Evolutionary conservation across 2,888 invertebrate genomes (phyloP), one percentile per base, ranked within the genome.

Genomic region (Stenodema calcarata): DNA sequence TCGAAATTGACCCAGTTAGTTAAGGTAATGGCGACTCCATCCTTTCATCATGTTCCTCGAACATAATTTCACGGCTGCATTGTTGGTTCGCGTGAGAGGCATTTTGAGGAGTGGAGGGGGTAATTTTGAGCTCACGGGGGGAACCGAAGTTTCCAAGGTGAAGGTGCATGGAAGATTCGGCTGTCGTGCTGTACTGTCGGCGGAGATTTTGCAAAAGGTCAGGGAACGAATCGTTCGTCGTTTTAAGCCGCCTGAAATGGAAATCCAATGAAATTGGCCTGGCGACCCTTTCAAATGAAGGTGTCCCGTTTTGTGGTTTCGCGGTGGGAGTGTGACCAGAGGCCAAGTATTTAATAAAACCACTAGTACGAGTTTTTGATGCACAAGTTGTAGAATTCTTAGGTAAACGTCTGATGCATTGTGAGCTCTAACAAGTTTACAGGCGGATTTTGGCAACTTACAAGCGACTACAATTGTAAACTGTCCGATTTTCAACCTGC

Each of bases 1-100:
- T 62, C 62, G 62, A 62, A 62, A 62, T 62, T 62, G 62, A 62
- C 62, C 62, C 62, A 62, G 62, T 62, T 62, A 62, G 62, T 62
- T 62, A 18, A 18, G 62, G 62, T 62, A 62, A 62, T 62, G 23
- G 62, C 62, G 18, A 62, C 62, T 62, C 62, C 62, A 62, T 62
- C 62, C 62, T 9, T 62, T 62, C 23, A 23, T 23, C 62, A 62
- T 62, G 62, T 62, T 62, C 62, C 62, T 18, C 23, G 23, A 62
- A 23, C 62, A 23, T 23, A 62, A 62, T 62, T 62, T n/a, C n/a
- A 62, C 62, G 62, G 62, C 62, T 23, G 62, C 62, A 62, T 62
- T 62, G 62, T 62, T 62, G 62, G 62, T 62, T 62, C 62, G 62
- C 62, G 62, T 62, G 62, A 62, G 62, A 23, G 62, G 62, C n/a